A percentile compares a stretch with the other conserved stretches of the same genome.
phyloP scores from a whole-genome alignment of 2,888 invertebrate species.

The Lamellibrachia satsuma region DNA sequence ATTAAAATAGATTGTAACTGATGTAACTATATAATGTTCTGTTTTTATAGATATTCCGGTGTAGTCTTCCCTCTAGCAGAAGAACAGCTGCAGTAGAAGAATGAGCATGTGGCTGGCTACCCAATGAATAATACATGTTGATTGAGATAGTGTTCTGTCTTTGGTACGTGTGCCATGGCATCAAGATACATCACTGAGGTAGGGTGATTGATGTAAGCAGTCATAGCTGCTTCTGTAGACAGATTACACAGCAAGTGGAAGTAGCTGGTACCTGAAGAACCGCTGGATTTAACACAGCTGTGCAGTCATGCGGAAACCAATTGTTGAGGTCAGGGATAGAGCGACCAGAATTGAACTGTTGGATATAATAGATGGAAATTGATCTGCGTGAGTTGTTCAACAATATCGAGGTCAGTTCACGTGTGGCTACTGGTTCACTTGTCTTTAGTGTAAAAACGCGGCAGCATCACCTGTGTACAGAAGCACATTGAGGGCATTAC shows the following conservation, averaged over 20 bases:
- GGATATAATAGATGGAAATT: background rate
- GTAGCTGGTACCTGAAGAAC: background rate
- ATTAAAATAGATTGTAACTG: no score
- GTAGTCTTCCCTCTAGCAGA: background rate
- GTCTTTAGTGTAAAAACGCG: background rate
- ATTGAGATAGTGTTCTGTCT: constrained; percentile 17
- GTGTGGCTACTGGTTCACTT: background rate
- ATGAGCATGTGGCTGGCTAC: background rate
- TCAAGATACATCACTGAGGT: background rate
- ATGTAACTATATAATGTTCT: no score
- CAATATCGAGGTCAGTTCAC: background rate
- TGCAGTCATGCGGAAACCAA: constrained; percentile 4
- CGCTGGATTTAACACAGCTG: background rate
- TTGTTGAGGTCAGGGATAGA: background rate
- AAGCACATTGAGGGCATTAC: background rate
- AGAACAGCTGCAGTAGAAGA: background rate
- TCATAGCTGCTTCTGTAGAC: background rate
- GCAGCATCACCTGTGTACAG: background rate
- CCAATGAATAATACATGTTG: constrained; percentile 13
- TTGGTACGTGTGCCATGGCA: constrained; percentile 1
- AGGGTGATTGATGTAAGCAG: constrained; percentile 10
- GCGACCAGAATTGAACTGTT: constrained; percentile 10
- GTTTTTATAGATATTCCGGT: background rate
- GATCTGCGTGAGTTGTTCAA: background rate
- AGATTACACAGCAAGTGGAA: background rate